These are phyloP conservation scores for Mizuhopecten yessoensis DNA, from an alignment of 1,140 invertebrate genomes.

Conservation along the genomic window DNA sequence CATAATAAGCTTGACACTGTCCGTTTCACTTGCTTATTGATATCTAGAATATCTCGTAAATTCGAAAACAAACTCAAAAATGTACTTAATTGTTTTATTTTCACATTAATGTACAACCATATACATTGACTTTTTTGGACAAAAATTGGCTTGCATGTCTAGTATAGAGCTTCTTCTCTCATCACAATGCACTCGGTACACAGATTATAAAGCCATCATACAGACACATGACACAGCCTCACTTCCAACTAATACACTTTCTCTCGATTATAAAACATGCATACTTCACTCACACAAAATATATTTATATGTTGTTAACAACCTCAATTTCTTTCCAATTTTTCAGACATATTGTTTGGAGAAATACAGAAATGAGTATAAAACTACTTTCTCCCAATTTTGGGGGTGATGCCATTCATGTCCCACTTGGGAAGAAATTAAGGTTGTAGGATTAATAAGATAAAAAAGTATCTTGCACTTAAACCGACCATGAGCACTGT, in stretches of 20 bases:
- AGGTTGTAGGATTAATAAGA: conserved; percentile 19
- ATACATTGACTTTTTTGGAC: conserved; percentile 18
- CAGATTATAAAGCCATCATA: not conserved
- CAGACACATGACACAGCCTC: not conserved
- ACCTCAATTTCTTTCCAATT: not conserved
- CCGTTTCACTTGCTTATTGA: too few species aligned
- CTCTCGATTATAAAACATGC: conserved; percentile 3
- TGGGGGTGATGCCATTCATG: not conserved
- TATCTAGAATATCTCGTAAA: too few species aligned
- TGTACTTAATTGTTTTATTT: conserved; percentile 36
- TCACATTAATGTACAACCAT: conserved; percentile 39
- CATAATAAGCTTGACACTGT: too few species aligned
- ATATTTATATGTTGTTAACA: not conserved
- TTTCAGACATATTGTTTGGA: not conserved
- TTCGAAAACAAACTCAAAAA: not conserved
- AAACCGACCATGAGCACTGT: conserved; percentile 25
- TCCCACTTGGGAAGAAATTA: not conserved
- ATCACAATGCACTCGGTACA: conserved; percentile 19
- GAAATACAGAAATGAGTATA: not conserved
- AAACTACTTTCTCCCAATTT: not conserved
- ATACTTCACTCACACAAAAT: conserved; percentile 34
- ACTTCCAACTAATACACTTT: not conserved
- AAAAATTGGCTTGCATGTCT: conserved; percentile 33
- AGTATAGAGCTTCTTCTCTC: not conserved
- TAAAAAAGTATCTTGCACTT: conserved; percentile 29